These are phyloP conservation scores for Cataglyphis hispanica DNA, from an alignment of 1,140 invertebrate genomes.

Conservation along the genomic window DNA sequence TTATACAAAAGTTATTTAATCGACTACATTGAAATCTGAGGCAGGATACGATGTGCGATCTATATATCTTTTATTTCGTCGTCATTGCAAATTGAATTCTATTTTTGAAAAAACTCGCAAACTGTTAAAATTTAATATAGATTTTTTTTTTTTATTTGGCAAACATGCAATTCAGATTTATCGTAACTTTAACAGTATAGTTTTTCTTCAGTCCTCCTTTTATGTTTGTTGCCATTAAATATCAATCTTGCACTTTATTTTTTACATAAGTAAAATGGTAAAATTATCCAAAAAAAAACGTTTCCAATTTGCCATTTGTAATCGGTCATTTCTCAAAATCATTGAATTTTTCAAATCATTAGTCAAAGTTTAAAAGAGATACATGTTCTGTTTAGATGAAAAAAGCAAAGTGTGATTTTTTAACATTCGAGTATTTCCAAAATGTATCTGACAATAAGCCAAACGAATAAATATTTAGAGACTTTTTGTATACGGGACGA, in stretches of 20 bases:
- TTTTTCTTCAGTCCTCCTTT: not conserved
- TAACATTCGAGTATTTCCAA: not conserved
- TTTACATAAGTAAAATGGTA: not conserved
- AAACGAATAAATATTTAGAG: not conserved
- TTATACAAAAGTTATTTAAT: not conserved
- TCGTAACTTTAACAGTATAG: not conserved
- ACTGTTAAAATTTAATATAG: not conserved
- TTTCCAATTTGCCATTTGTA: not conserved
- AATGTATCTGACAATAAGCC: not conserved
- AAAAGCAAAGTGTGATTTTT: not conserved
- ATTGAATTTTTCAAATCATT: not conserved
- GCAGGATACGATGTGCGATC: not conserved
- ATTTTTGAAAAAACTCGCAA: not conserved
- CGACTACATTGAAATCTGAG: not conserved
- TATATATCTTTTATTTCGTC: not conserved
- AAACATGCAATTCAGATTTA: not conserved
- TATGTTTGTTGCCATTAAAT: not conserved
- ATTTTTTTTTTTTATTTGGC: not conserved
- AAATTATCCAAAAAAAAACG: not conserved
- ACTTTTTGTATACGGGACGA: not conserved
- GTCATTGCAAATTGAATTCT: not conserved
- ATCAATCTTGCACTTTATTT: not conserved
- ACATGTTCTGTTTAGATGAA: not conserved
- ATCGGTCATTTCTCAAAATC: constrained; percentile 1
- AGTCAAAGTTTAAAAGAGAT: not conserved